Evolutionary conservation across 1,140 invertebrate species (phyloP).

Genomic region (Pseudoatta argentina): DNA sequence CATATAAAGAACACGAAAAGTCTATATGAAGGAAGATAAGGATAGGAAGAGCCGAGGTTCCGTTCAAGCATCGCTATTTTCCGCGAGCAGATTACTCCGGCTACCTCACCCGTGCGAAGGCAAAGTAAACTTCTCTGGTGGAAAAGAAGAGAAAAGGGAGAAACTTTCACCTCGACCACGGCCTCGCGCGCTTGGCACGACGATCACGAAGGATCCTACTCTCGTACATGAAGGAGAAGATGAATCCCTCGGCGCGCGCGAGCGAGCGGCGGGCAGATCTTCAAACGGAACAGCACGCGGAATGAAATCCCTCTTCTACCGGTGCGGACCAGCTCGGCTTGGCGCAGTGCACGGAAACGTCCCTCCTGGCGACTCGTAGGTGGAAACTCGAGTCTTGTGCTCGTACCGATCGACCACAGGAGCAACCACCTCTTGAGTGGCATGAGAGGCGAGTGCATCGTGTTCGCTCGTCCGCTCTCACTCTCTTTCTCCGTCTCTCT

Average conservation of each 20-base stretch:
- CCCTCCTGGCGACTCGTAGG: conserved; percentile 72
- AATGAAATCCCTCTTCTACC: conserved; percentile 68
- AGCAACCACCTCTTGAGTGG: conserved; percentile 73
- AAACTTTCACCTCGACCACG: conserved; percentile 71
- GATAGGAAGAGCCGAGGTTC: conserved; percentile 32
- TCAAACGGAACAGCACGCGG: conserved; percentile 63
- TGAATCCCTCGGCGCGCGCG: conserved; percentile 45
- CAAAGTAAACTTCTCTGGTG: conserved; percentile 11
- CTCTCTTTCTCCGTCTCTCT: background rate
- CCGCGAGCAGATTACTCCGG: conserved; percentile 27
- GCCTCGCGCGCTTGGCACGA: conserved; percentile 62
- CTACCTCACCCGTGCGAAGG: background rate
- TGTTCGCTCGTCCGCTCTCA: background rate
- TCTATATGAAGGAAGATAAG: background rate
- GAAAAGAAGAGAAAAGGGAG: conserved; percentile 48
- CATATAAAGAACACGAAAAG: background rate
- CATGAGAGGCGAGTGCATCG: conserved; percentile 46
- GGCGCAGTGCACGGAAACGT: conserved; percentile 62
- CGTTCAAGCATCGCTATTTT: conserved; percentile 53
- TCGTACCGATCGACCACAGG: conserved; percentile 67
- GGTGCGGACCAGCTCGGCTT: background rate
- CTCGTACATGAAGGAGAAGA: conserved; percentile 64
- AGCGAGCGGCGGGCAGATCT: conserved; percentile 45
- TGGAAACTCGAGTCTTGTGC: conserved; percentile 69
- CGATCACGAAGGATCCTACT: conserved; percentile 66